Base-by-base conservation (phyloP, 1,140 invertebrate genomes). In the Geopemphigus sp. region DNA sequence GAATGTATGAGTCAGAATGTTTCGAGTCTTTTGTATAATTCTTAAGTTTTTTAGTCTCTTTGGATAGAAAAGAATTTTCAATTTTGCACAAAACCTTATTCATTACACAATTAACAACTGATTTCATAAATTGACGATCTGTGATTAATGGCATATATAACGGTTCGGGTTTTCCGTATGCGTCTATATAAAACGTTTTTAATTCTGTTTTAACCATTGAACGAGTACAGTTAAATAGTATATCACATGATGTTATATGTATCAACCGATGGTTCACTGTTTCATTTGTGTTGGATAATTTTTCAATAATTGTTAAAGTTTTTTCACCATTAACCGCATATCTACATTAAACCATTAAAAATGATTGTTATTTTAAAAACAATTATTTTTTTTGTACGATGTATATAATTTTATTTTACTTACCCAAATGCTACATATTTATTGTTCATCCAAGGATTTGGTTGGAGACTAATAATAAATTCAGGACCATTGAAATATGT, bases 391-490 rank as follows among this genome's bases (percentile, higher is more conserved):
- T 14, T 24, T 14, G 22, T 68, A 47, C 19, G 10, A 47, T 24
- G 14, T 45, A 22, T 39, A 39, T 39, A 39, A 8, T 47, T 50
- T 68, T 32, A 54, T 73, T 57, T 26, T 45, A 61, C 10, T 61
- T 45, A 78, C 74, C 74, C 74, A 19, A 78, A 78, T 14, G 74
- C 74, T 14, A 78, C 74, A 29, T 78, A 78, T 61, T 78, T 63
- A 47, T 59, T 24, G 22, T 78, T 24, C 74, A 78, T 78, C 74
- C 74, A 78, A 15, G 39, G 45, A 45, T 78, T 78, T 19, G 74
- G 22, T 50, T 22, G 39, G 4, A 78, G 24, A 61, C 74, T 78
- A 59, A 78, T 78, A 14, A 78, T 32, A 47, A 78, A 78, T 50
- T 78, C 57, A 2, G 74, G 74, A 14, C 74, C 74, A 11, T 78